Percentiles rank a stretch among this genome's conserved stretches.
phyloP scores from a whole-genome alignment of 2,888 invertebrate genomes.

The Drosophila merina region DNA sequence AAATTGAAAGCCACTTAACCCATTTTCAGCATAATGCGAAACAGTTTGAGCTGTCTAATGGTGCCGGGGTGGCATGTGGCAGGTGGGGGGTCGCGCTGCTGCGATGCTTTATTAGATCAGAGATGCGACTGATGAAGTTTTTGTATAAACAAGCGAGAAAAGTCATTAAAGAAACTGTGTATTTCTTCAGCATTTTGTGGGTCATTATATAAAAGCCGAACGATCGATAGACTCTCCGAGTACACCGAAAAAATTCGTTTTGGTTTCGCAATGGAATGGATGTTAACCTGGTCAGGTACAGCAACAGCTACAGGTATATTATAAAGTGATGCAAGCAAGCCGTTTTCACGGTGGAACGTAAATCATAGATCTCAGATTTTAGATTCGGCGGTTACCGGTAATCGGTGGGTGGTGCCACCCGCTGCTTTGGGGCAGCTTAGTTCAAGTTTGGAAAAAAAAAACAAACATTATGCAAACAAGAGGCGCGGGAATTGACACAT shows the following conservation, averaged over 20 bases:
- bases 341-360: not conserved
- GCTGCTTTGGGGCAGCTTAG: slow-evolving; percentile 14
- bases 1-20: slow-evolving; percentile 75
- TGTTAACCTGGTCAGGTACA: slow-evolving; percentile 24
- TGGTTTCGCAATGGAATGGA: slow-evolving; percentile 61
- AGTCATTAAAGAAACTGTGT: slow-evolving; percentile 69
- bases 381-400: not conserved
- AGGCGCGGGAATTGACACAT: slow-evolving; percentile 29
- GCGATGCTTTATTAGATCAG: slow-evolving; percentile 42
- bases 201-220: slow-evolving; percentile 59
- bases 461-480: slow-evolving; percentile 27
- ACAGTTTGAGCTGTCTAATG: slow-evolving; percentile 53
- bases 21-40: slow-evolving; percentile 73
- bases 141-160: slow-evolving; percentile 41
- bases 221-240: slow-evolving; percentile 47
- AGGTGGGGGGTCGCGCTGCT: slow-evolving; percentile 22
- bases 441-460: slow-evolving; percentile 15
- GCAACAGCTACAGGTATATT: not conserved
- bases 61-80: not conserved
- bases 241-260: slow-evolving; percentile 43
- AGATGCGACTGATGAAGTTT: slow-evolving; percentile 49
- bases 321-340: slow-evolving; percentile 30
- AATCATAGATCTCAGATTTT: slow-evolving; percentile 7
- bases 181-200: slow-evolving; percentile 55
- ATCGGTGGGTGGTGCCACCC: slow-evolving; percentile 35